Evolutionary conservation across 2,797 vertebrate species (phyloP).

Genomic region (Lateolabrax maculatus): DNA sequence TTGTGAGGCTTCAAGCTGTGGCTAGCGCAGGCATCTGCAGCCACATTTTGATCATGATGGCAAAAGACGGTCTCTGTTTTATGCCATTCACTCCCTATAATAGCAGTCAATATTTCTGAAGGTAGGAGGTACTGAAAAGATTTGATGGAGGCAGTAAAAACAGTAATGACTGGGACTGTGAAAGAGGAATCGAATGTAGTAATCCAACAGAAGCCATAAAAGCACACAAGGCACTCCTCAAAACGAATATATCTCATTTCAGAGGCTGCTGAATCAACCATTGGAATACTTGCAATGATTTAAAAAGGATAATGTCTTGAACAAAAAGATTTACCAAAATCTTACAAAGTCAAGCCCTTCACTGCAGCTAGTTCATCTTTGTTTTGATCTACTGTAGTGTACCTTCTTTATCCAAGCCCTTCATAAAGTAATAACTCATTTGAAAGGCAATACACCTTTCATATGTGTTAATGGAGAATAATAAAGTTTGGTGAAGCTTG

Average conservation of each 20-base stretch:
- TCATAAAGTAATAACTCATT: conserved; percentile 68
- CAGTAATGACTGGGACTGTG: conserved; percentile 63
- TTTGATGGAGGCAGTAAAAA: conserved; percentile 75
- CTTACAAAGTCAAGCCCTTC: conserved; percentile 38
- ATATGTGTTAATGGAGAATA: conserved; percentile 75
- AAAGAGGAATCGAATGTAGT: conserved; percentile 64
- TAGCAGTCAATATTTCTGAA: conserved; percentile 71
- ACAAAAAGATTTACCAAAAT: conserved; percentile 1
- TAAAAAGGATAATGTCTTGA: conserved; percentile 3
- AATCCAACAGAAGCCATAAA: conserved; percentile 71
- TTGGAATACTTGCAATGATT: conserved; percentile 14
- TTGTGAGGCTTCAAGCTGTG: conserved; percentile 56
- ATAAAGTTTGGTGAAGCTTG: conserved; percentile 78
- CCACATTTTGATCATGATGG: conserved; percentile 59
- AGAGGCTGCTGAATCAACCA: conserved; percentile 29
- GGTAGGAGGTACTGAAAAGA: conserved; percentile 63
- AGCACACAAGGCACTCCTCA: conserved; percentile 54
- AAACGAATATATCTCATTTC: conserved; percentile 65
- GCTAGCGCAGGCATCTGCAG: conserved; percentile 34
- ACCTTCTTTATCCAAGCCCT: conserved; percentile 46
- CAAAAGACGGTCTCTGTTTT: conserved; percentile 61
- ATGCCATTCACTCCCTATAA: conserved; percentile 63
- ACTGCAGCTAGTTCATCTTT: conserved; percentile 53
- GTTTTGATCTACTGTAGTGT: conserved; percentile 40
- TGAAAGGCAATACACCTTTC: conserved; percentile 66